Evolutionary conservation across 2,888 invertebrate species (phyloP), one percentile per base, ranked within the genome.

Genomic region (Caenorhabditis becei): DNA sequence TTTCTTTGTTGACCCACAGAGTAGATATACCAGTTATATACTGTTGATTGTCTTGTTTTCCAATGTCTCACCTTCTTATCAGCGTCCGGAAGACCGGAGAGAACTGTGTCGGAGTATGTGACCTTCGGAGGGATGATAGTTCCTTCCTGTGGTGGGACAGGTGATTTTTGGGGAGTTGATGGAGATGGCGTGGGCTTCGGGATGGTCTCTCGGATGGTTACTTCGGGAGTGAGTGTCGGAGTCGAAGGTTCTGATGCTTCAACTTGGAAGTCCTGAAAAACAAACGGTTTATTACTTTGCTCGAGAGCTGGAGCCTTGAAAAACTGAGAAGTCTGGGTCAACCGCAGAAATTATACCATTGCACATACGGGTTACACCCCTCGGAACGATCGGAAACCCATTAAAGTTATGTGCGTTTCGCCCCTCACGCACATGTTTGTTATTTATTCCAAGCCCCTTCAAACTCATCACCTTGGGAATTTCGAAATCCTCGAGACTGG

Each of bases 401-500:
- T 65, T 4, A 59, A 75, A 37, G 59, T 66, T 66, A 66, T 66
- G 75, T 66, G 51, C 32, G 23, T 53, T 18, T 7, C 59, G 5
- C 32, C 10, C 32, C 4, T 32, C 32, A 4, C 47, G 59, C 75
- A 77, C 58, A 77, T 67, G 66, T 66, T 61, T 61, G 23, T 35
- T n/a, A 18, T 35, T 24, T 35, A n/a, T n/a, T n/a, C n/a, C n/a
- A n/a, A n/a, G n/a, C n/a, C n/a, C 7, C 35, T 35, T 35, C 35
- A 35, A 35, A 35, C n/a, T 32, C 28, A 4, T 67, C 47, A 82
- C 82, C 75, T 80, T 80, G 66, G 70, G 71, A 75, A 78, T 74
- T 41, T 88, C 88, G 44, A 90, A 77, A 49, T 90, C 90, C 20
- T 90, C 90, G 18, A 89, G 47, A 37, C 86, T 86, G 5, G 86